These are phyloP conservation scores for Triplophysa bombifrons DNA, from an alignment of 2,797 vertebrate species.

Conservation along the genomic window DNA sequence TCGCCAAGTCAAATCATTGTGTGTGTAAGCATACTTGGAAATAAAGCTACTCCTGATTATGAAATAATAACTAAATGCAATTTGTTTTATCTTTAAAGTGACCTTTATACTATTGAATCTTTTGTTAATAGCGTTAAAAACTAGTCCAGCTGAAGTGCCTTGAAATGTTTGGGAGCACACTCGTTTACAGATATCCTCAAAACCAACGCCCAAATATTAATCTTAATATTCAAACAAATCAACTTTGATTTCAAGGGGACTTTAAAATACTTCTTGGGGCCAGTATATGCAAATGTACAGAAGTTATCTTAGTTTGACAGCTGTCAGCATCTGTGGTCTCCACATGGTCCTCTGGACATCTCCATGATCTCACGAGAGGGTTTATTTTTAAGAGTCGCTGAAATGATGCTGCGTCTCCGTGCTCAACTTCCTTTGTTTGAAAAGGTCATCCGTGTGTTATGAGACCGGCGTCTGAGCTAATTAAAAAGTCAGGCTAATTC, in stretches of 20 bases:
- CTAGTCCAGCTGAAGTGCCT: too few relatives aligned
- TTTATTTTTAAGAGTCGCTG: constrained; percentile 41
- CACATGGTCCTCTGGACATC: constrained; percentile 19
- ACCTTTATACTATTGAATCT: neutral
- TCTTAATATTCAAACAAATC: too few relatives aligned
- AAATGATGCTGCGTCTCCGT: constrained; percentile 36
- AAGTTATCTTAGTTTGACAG: constrained; percentile 1
- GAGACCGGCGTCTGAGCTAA: constrained; percentile 49
- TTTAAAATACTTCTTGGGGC: neutral
- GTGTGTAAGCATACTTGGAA: too few relatives aligned
- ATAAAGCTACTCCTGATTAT: too few relatives aligned
- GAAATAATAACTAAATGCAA: neutral
- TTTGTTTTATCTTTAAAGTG: neutral
- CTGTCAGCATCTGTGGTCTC: neutral
- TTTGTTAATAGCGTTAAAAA: too few relatives aligned
- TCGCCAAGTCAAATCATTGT: too few relatives aligned
- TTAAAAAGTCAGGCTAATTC: constrained; percentile 62
- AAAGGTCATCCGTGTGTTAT: constrained; percentile 55
- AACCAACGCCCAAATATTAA: too few relatives aligned
- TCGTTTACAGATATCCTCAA: too few relatives aligned
- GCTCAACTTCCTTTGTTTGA: constrained; percentile 51
- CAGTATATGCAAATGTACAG: constrained; percentile 1
- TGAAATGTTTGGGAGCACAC: too few relatives aligned
- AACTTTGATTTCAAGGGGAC: too few relatives aligned
- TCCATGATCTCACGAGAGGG: constrained; percentile 5